phyloP scores from a whole-genome alignment of 2,797 vertebrate genomes.

The Rhinichthys osculus region DNA sequence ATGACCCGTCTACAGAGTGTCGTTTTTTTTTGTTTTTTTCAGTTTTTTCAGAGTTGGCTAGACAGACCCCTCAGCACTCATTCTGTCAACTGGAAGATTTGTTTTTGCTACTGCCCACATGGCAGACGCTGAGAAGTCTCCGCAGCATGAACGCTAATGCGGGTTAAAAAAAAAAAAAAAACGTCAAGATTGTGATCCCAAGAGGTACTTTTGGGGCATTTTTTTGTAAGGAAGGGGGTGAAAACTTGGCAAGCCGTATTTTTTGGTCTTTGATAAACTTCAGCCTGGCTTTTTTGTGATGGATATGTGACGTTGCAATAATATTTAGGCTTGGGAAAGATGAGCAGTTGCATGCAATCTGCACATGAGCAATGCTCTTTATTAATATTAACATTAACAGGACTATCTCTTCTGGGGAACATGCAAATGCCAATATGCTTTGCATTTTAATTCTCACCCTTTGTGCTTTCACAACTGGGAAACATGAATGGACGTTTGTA shows the following conservation, averaged over 20 bases:
- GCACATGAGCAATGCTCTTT: background rate
- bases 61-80: slow-evolving; percentile 52
- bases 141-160: slow-evolving; percentile 28
- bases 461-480: background rate
- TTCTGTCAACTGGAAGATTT: slow-evolving; percentile 57
- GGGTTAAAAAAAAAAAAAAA: background rate
- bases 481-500: background rate
- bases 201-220: slow-evolving; percentile 9
- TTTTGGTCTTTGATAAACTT: slow-evolving; percentile 11
- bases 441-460: background rate
- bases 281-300: background rate
- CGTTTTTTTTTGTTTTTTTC: slow-evolving; percentile 17
- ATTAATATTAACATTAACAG: too few relatives aligned
- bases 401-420: background rate
- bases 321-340: slow-evolving; percentile 10
- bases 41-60: slow-evolving; percentile 43
- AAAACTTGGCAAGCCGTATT: background rate
- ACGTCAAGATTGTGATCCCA: background rate
- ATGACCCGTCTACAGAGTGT: slow-evolving; percentile 33
- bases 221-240: slow-evolving; percentile 1
- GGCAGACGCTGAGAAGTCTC: slow-evolving; percentile 27
- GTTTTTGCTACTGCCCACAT: slow-evolving; percentile 48
- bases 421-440: background rate
- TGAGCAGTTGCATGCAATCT: background rate
- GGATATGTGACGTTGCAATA: background rate